phyloP scores from a whole-genome alignment of 2,113 vertebrate species.

The Sisor rabdophorus region DNA sequence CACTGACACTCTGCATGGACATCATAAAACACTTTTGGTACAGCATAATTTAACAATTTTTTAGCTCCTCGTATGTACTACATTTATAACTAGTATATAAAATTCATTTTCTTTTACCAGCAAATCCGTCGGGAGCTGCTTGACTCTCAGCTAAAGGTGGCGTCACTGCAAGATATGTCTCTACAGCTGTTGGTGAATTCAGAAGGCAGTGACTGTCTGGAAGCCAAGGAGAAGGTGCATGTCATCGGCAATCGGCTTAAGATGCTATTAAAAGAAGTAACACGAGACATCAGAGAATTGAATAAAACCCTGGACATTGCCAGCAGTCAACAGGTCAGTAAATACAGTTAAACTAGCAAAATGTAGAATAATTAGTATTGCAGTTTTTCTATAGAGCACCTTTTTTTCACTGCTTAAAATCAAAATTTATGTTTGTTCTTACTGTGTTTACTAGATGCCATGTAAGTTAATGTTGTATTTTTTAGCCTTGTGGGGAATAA shows the following conservation, averaged over 20 bases:
- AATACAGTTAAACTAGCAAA: not conserved
- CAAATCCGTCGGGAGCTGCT: conserved; percentile 91
- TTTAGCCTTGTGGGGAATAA: too few relatives aligned
- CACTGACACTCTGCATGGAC: conserved; percentile 78
- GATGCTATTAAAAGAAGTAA: conserved; percentile 90
- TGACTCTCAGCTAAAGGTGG: conserved; percentile 88
- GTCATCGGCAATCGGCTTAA: conserved; percentile 95
- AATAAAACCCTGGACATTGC: conserved; percentile 85
- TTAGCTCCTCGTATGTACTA: not conserved
- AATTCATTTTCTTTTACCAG: conserved; percentile 61
- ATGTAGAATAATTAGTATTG: not conserved
- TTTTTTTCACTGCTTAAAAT: not conserved
- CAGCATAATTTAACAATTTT: not conserved
- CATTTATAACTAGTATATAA: not conserved
- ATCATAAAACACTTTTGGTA: conserved; percentile 86
- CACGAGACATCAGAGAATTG: conserved; percentile 81
- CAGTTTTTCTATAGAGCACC: not conserved
- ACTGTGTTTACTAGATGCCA: too few relatives aligned
- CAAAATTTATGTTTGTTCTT: not conserved
- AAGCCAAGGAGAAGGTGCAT: conserved; percentile 97
- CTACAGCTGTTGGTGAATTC: conserved; percentile 90
- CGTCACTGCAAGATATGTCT: conserved; percentile 91
- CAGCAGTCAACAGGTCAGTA: conserved; percentile 84
- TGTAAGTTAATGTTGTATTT: not conserved
- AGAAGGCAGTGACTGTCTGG: conserved; percentile 88